phyloP scores from a whole-genome alignment of 2,113 vertebrate genomes.

The Corythornis vintsioides region DNA sequence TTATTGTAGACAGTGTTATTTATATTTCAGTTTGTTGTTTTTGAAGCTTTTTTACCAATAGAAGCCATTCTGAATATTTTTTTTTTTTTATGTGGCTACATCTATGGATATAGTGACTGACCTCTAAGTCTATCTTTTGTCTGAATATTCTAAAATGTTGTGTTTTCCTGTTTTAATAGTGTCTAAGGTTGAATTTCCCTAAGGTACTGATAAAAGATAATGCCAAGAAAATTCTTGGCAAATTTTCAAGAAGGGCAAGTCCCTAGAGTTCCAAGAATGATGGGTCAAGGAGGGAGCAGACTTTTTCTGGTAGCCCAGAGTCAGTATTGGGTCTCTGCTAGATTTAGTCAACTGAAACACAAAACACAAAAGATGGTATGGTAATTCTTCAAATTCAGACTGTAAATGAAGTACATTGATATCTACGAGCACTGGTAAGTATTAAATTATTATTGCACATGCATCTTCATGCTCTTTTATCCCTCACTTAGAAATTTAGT shows the following conservation, averaged over 20 bases:
- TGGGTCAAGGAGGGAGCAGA: slow-evolving; percentile 46
- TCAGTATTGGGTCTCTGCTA: not conserved
- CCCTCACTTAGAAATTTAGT: not conserved
- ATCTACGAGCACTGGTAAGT: not conserved
- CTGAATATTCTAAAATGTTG: slow-evolving; percentile 15
- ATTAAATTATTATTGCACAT: not conserved
- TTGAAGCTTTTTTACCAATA: not conserved
- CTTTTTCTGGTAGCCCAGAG: not conserved
- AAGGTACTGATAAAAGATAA: slow-evolving; percentile 1
- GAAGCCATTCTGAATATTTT: not conserved
- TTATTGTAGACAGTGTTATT: not conserved
- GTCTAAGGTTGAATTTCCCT: slow-evolving; percentile 32
- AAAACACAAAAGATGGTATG: not conserved
- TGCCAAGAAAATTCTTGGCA: slow-evolving; percentile 32
- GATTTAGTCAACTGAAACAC: not conserved
- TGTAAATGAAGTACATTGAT: not conserved
- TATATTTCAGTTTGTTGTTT: not conserved
- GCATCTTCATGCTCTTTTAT: not conserved
- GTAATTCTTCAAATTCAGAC: not conserved
- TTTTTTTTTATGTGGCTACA: not conserved
- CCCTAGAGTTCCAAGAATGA: not conserved
- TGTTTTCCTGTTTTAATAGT: slow-evolving; percentile 18
- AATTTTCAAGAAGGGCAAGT: slow-evolving; percentile 17
- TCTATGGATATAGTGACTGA: not conserved
- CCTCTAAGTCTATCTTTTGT: not conserved